Percentiles rank a stretch among this genome's conserved stretches.
phyloP scores from a whole-genome alignment of 2,113 vertebrate genomes.

The Clupea harengus region DNA sequence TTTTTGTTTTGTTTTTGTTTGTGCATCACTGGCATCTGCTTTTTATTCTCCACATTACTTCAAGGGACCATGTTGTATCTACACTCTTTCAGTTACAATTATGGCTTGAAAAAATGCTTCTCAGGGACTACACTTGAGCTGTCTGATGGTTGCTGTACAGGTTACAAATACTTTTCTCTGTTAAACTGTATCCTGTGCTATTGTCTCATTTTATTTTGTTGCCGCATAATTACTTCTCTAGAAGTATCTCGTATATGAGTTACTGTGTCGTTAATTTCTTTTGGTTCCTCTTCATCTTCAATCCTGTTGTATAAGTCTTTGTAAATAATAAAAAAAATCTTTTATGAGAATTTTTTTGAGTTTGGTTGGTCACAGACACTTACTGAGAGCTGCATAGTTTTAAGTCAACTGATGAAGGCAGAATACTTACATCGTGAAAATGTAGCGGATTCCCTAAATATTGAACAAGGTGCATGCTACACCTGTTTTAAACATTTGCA shows the following conservation, averaged over 20 bases:
- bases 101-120: background rate
- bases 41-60: background rate
- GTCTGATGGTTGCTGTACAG: slow-evolving; percentile 1
- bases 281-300: slow-evolving; percentile 7
- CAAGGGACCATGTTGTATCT: slow-evolving; percentile 5
- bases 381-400: background rate
- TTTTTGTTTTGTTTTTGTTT: background rate
- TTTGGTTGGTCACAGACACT: background rate
- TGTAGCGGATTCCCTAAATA: background rate
- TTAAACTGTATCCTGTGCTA: background rate
- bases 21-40: background rate
- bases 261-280: background rate
- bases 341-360: background rate
- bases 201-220: background rate
- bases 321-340: slow-evolving; percentile 6
- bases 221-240: background rate
- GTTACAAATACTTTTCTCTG: background rate
- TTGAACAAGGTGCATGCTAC: background rate
- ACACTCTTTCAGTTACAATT: background rate
- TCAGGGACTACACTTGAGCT: slow-evolving; percentile 5
- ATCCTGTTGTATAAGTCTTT: background rate
- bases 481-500: no score
- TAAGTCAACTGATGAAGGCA: background rate
- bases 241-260: background rate
- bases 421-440: no score